These are phyloP conservation scores for Candoia aspera DNA, from an alignment of 2,113 vertebrate genomes.

Conservation along the genomic window DNA sequence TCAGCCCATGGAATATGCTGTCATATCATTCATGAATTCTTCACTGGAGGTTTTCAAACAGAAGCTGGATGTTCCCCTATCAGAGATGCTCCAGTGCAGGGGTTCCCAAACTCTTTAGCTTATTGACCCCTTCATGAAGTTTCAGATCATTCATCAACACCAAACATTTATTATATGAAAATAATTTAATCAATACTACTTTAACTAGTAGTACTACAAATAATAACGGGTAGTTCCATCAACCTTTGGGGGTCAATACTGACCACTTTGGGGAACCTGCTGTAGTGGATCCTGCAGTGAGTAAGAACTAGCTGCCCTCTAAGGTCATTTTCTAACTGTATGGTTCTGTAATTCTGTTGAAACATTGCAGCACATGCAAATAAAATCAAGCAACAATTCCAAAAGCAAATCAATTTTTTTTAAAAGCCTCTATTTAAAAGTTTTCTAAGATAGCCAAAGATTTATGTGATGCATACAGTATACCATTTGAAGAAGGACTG, in stretches of 20 bases:
- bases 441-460: conserved; percentile 67
- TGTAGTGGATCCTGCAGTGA: background rate
- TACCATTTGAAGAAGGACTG: conserved; percentile 85
- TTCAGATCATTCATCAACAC: background rate
- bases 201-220: background rate
- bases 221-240: background rate
- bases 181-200: background rate
- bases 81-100: background rate
- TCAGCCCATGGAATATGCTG: background rate
- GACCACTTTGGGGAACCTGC: background rate
- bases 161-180: background rate
- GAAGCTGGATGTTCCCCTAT: background rate
- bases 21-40: background rate
- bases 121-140: background rate
- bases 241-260: background rate
- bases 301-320: background rate
- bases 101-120: background rate
- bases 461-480: conserved; percentile 88
- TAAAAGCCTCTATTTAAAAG: conserved; percentile 45
- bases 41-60: background rate
- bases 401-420: conserved; percentile 29
- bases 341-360: conserved; percentile 40
- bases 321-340: conserved; percentile 23
- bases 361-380: conserved; percentile 30
- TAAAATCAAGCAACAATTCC: background rate